phyloP scores from a whole-genome alignment of 2,113 vertebrate genomes.

The Rhinopomastus cyanomelas region DNA sequence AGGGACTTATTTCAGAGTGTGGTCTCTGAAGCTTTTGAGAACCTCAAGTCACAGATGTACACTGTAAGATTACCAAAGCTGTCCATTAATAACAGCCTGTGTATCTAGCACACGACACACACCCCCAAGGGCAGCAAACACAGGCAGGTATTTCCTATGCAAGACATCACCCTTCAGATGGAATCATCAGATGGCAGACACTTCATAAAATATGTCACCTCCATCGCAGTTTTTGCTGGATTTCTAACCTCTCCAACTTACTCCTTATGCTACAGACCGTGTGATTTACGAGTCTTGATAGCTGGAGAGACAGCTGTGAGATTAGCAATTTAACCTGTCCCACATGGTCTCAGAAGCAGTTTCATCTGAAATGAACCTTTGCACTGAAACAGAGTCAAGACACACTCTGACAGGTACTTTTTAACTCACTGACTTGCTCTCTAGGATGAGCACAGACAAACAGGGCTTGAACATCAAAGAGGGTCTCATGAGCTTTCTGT shows the following conservation, averaged over 20 bases:
- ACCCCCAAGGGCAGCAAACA: background rate
- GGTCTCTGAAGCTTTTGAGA: background rate
- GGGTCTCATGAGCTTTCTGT: background rate
- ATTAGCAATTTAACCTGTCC: constrained; percentile 56
- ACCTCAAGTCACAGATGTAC: background rate
- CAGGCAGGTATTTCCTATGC: constrained; percentile 56
- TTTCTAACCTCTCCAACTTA: constrained; percentile 68
- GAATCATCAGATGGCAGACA: constrained; percentile 62
- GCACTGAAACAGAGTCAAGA: constrained; percentile 45
- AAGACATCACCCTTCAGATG: constrained; percentile 47
- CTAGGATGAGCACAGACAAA: background rate
- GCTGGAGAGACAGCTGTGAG: constrained; percentile 58
- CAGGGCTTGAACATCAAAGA: background rate
- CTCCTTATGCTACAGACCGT: constrained; percentile 59
- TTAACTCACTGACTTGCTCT: constrained; percentile 11
- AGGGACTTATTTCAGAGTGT: background rate
- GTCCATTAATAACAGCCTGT: constrained; percentile 8
- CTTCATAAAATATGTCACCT: constrained; percentile 67
- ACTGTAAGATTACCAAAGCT: background rate
- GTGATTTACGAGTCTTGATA: constrained; percentile 68
- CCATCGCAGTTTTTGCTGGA: constrained; percentile 67
- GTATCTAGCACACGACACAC: background rate
- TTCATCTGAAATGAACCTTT: constrained; percentile 46
- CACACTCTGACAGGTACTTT: background rate
- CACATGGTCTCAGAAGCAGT: constrained; percentile 38